These are phyloP conservation scores for Metopia argyrocephala DNA, from an alignment of 2,888 invertebrate genomes.

Conservation along the genomic window DNA sequence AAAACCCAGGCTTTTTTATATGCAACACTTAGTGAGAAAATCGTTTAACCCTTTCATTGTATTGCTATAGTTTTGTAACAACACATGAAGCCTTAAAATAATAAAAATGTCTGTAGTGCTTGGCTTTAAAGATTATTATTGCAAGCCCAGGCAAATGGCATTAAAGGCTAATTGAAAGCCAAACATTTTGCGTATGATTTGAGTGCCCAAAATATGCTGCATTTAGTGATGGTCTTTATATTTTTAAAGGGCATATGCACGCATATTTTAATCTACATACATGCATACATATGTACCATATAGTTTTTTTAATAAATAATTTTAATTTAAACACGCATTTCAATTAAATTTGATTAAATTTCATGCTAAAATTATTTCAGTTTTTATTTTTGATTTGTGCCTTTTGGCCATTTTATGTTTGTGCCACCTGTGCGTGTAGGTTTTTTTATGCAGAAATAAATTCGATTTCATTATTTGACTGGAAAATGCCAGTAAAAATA, in stretches of 20 bases:
- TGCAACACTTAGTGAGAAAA: constrained; percentile 17
- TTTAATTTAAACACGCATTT: background rate
- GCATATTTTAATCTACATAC: no score
- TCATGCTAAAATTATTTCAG: constrained; percentile 19
- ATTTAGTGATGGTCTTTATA: background rate
- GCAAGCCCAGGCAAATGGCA: background rate
- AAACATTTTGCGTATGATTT: background rate
- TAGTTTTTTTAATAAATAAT: no score
- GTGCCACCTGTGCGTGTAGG: constrained; percentile 21
- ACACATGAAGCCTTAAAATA: background rate
- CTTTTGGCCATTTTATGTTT: background rate
- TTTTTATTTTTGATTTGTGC: constrained; percentile 2
- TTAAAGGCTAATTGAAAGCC: background rate
- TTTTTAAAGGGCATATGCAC: background rate
- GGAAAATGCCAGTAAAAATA: background rate
- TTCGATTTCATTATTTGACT: background rate
- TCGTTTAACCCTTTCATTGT: constrained; percentile 12
- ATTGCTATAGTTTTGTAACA: background rate
- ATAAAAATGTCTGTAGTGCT: constrained; percentile 18
- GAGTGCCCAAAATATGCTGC: background rate
- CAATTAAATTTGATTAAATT: background rate
- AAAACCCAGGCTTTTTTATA: constrained; percentile 6
- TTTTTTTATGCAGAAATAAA: background rate
- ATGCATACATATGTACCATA: no score
- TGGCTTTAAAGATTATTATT: constrained; percentile 9